Conservation (phyloP, 1,140 invertebrate species). For the Pogonomyrmex barbatus region DNA sequence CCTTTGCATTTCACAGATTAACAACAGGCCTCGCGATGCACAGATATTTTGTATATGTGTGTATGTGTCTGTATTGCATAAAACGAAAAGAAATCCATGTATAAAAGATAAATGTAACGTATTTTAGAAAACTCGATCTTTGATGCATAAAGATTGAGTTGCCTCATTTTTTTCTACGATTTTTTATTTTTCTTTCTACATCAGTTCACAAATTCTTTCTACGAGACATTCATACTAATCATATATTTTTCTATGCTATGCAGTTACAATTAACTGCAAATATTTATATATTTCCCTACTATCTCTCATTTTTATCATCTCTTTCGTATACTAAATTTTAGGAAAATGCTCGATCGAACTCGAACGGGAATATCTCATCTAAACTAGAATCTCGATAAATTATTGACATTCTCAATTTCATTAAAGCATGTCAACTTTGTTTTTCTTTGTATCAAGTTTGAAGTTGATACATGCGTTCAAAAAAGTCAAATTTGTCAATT, state of each 20-base stretch:
- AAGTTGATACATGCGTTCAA: not conserved
- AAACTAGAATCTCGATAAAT: too few species aligned
- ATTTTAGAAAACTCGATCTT: conserved; percentile 68
- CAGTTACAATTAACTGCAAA: conserved; percentile 38
- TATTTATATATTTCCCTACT: conserved; percentile 3
- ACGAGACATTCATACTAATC: conserved; percentile 5
- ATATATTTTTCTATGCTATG: conserved; percentile 28
- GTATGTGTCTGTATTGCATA: conserved; percentile 31
- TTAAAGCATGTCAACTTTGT: too few species aligned
- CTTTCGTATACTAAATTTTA: not conserved
- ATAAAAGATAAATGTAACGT: conserved; percentile 72
- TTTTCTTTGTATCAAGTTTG: not conserved
- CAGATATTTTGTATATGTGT: not conserved
- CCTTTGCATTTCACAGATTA: conserved; percentile 75
- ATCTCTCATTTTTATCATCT: not conserved
- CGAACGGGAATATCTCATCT: too few species aligned
- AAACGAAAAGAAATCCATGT: conserved; percentile 33
- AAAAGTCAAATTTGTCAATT: not conserved
- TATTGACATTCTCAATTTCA: too few species aligned
- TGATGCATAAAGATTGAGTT: conserved; percentile 55
- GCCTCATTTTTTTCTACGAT: not conserved
- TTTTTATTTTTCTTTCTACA: not conserved
- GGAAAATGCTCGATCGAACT: too few species aligned
- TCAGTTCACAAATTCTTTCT: conserved; percentile 4
- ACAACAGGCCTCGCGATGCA: conserved; percentile 65